A percentile compares a stretch with the other conserved stretches of the same genome.
Conservation (phyloP, 2,888 invertebrate genomes). For the Neoaliturus tenellus region DNA sequence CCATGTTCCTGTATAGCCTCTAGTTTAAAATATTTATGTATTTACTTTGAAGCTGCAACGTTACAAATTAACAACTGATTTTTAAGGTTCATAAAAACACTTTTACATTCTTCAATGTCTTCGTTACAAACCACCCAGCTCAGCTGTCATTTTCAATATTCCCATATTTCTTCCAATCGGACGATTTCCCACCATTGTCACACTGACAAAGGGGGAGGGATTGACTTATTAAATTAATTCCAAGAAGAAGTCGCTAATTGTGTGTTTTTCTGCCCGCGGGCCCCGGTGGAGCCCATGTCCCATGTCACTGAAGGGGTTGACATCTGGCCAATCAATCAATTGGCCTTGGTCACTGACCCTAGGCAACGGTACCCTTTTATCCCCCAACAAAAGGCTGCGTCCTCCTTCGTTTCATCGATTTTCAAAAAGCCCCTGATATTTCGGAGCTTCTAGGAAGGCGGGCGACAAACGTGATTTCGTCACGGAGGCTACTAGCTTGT, state of each 20-base stretch:
- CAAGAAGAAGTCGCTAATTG: conserved; percentile 29
- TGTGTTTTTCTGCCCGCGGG: neutral
- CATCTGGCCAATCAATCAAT: conserved; percentile 37
- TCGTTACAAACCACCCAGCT: too few species aligned
- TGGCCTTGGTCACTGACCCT: conserved; percentile 1
- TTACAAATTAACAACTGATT: too few species aligned
- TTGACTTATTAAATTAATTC: conserved; percentile 39
- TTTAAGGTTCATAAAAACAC: too few species aligned
- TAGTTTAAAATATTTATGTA: too few species aligned
- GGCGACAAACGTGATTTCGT: neutral
- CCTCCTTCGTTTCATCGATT: conserved; percentile 9
- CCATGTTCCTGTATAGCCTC: too few species aligned
- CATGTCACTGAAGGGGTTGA: conserved; percentile 33
- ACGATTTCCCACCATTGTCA: too few species aligned
- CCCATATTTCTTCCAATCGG: too few species aligned
- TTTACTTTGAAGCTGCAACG: too few species aligned
- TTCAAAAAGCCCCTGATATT: conserved; percentile 14
- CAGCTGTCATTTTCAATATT: too few species aligned
- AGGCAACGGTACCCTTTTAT: conserved; percentile 30
- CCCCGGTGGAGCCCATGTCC: neutral
- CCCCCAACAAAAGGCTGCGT: neutral
- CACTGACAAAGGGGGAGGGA: neutral
- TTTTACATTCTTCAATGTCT: too few species aligned
- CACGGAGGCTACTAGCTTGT: neutral
- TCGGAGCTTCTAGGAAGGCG: neutral